phyloP scores from a whole-genome alignment of 1,140 invertebrate species.

The Metopolophium dirhodum region DNA sequence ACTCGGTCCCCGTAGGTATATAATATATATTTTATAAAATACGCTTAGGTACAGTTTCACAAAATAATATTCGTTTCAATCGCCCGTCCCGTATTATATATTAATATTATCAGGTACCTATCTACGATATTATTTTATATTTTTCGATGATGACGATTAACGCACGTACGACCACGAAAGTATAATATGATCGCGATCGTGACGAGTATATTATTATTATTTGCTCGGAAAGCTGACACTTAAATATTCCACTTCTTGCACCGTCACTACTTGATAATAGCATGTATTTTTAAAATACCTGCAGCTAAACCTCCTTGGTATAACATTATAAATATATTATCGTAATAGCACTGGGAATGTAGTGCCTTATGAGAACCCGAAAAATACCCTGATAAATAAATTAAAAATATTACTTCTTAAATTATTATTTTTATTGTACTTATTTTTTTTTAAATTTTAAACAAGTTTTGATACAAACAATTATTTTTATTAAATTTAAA shows the following conservation, averaged over 20 bases:
- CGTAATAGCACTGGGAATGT: too few species aligned
- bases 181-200: background rate
- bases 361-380: too few species aligned
- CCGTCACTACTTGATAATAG: too few species aligned
- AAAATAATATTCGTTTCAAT: constrained; percentile 3
- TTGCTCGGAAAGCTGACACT: background rate
- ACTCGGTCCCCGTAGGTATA: background rate
- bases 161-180: background rate
- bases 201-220: background rate
- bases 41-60: background rate
- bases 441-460: too few species aligned
- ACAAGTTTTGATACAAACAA: too few species aligned
- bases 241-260: background rate
- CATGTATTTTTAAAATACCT: background rate
- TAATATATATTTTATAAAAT: background rate
- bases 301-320: background rate
- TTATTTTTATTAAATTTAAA: too few species aligned
- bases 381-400: too few species aligned
- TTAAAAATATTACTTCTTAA: too few species aligned
- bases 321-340: background rate
- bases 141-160: background rate
- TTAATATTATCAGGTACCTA: too few species aligned
- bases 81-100: background rate
- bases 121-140: background rate
- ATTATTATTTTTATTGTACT: too few species aligned